Base-by-base conservation (phyloP, 2,888 invertebrate species). In the Melikaiella ostensackeni region DNA sequence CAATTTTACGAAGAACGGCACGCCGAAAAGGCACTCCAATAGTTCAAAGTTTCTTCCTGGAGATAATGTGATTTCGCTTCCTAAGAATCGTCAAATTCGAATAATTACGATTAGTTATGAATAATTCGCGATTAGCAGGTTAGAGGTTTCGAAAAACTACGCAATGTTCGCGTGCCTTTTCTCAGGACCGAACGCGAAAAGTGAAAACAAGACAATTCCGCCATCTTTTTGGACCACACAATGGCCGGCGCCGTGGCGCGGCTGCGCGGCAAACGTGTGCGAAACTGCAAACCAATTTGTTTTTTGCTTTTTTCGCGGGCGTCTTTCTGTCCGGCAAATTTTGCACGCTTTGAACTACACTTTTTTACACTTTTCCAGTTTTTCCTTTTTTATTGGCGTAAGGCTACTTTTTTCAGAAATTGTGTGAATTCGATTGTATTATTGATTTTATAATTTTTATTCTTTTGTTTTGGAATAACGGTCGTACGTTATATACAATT, bases 171-270 rank as follows among this genome's bases (percentile, higher is more conserved):
- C 79, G 80, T 81, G 61, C 38, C 63, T 57, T 78, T 74, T 80
- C 77, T 84, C 75, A 83, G 79, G 84, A 83, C 82, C 82, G 78
- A 84, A 86, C 85, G 84, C 85, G 83, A 88, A 87, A 88, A 88
- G 84, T 85, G 83, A 88, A 87, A 88, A 88, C 86, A 88, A 86
- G 82, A 6, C 42, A 42, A 80, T 75, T 89, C 88, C 86, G 90
- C 91, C 91, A 91, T 91, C n/a, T 86, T 90, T 90, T 90, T 80
- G 84, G 84, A 84, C 81, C 87, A 87, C 84, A 85, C 88, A 86
- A 87, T 88, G 87, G 88, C 86, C 84, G 85, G 85, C 83, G 24
- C 24, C 24, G 24, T 59, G 42, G 42, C 38, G 38, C 42, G 42
- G 42, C 6, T 16, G 42, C 42, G 42, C 42, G 42, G 42, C 16